These are phyloP conservation scores for Etheostoma nigrum DNA, from an alignment of 2,797 vertebrate species.

Conservation along the genomic window DNA sequence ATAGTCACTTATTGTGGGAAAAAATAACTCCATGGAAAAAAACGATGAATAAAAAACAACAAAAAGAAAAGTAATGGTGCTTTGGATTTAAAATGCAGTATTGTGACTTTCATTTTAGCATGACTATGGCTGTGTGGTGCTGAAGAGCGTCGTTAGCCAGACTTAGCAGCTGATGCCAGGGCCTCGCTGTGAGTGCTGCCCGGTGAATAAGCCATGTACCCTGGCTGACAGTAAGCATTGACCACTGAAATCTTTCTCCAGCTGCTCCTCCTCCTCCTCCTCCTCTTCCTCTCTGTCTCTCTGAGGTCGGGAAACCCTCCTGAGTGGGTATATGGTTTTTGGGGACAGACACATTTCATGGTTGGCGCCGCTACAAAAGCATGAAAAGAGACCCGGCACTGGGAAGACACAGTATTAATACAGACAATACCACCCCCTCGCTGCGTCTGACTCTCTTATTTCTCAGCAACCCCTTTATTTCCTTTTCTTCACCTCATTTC, in stretches of 20 bases:
- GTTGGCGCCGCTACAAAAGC: conserved; percentile 79
- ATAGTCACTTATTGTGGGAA: conserved; percentile 1
- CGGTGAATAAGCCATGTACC: conserved; percentile 75
- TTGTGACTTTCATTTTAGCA: conserved; percentile 49
- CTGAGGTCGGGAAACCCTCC: conserved; percentile 78
- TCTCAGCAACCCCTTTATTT: conserved; percentile 71
- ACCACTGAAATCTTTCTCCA: conserved; percentile 60
- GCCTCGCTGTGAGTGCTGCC: conserved; percentile 75
- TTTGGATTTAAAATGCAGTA: conserved; percentile 41
- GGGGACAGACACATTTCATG: conserved; percentile 82
- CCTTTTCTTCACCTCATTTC: conserved; percentile 41
- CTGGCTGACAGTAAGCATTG: conserved; percentile 69
- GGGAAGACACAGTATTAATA: conserved; percentile 82
- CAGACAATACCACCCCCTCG: conserved; percentile 76
- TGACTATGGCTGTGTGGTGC: conserved; percentile 41
- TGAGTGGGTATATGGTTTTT: conserved; percentile 80
- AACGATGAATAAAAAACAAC: conserved; percentile 23
- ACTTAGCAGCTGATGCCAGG: conserved; percentile 68
- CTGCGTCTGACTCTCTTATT: conserved; percentile 66
- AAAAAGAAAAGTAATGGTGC: conserved; percentile 30
- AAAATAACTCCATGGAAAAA: conserved; percentile 10
- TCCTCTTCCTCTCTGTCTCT: conserved; percentile 65
- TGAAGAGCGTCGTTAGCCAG: conserved; percentile 65
- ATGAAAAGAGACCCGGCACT: conserved; percentile 80
- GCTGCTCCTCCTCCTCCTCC: conserved; percentile 55